A percentile compares a stretch with the other conserved stretches of the same genome.
These are phyloP conservation scores for Apis cerana DNA, from an alignment of 1,140 invertebrate species.

Conservation along the genomic window DNA sequence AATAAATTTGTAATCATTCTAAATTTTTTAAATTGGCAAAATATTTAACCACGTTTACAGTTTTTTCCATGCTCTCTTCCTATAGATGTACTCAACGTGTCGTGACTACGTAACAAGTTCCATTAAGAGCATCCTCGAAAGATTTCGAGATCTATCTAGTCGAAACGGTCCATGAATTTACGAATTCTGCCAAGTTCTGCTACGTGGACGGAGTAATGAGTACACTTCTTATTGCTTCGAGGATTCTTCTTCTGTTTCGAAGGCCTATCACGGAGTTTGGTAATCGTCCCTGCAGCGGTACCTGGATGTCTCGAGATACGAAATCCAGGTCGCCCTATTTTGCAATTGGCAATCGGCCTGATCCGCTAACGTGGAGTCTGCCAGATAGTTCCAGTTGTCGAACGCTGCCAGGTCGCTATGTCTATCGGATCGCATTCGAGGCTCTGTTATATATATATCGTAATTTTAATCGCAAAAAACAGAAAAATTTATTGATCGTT, in stretches of 20 bases:
- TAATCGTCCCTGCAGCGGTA: conserved; percentile 17
- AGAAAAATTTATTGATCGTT: too few relatives aligned
- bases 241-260: conserved; percentile 6
- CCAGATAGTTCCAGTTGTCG: conserved; percentile 47
- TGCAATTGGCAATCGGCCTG: conserved; percentile 65
- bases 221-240: conserved; percentile 1
- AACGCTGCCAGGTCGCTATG: conserved; percentile 37
- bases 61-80: not conserved
- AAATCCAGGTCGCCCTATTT: conserved; percentile 62
- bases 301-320: conserved; percentile 30
- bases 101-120: conserved; percentile 2
- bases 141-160: not conserved
- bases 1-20: too few relatives aligned
- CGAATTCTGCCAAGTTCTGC: conserved; percentile 23
- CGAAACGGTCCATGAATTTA: not conserved
- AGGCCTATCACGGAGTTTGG: conserved; percentile 29
- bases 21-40: too few relatives aligned
- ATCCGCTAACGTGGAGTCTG: conserved; percentile 29
- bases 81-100: not conserved
- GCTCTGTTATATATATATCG: not conserved
- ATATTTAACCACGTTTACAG: not conserved
- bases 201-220: conserved; percentile 12
- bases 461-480: too few relatives aligned
- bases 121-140: not conserved
- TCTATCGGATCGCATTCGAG: conserved; percentile 5